Evolutionary conservation across 92 coral and sea anemone genomes (phyloP).

Genomic region (Epizoanthus ramosus): DNA sequence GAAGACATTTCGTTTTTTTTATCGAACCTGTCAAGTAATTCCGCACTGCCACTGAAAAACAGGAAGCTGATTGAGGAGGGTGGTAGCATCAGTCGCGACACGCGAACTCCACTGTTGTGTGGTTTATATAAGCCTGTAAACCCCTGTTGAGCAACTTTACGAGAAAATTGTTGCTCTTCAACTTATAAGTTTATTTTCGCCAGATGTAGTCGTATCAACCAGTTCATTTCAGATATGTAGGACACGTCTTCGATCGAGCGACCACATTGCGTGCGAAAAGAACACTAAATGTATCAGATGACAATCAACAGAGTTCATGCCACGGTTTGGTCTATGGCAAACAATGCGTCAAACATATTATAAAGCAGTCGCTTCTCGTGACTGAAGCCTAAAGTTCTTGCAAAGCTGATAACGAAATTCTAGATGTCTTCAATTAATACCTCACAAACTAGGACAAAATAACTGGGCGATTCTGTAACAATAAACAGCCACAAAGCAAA

Average conservation of each 20-base stretch:
- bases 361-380: slow-evolving; percentile 16
- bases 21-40: slow-evolving; percentile 32
- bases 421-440: background rate
- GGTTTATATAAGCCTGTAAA: background rate
- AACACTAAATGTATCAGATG: slow-evolving; percentile 18
- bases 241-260: no score
- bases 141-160: background rate
- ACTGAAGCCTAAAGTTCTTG: slow-evolving; percentile 26
- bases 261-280: slow-evolving; percentile 30
- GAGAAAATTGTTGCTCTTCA: background rate
- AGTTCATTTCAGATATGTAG: background rate
- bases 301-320: slow-evolving; percentile 20
- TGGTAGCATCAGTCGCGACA: slow-evolving; percentile 6
- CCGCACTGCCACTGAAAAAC: slow-evolving; percentile 1
- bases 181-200: background rate
- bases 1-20: background rate
- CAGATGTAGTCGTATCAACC: background rate
- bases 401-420: background rate
- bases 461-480: background rate
- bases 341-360: slow-evolving; percentile 23
- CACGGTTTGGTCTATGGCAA: background rate
- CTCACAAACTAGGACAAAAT: background rate
- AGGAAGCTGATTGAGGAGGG: slow-evolving; percentile 2
- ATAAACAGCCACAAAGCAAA: background rate
- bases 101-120: background rate